Base-by-base conservation (phyloP, 2,888 invertebrate genomes). In the Fissipunctia ypsillon region DNA sequence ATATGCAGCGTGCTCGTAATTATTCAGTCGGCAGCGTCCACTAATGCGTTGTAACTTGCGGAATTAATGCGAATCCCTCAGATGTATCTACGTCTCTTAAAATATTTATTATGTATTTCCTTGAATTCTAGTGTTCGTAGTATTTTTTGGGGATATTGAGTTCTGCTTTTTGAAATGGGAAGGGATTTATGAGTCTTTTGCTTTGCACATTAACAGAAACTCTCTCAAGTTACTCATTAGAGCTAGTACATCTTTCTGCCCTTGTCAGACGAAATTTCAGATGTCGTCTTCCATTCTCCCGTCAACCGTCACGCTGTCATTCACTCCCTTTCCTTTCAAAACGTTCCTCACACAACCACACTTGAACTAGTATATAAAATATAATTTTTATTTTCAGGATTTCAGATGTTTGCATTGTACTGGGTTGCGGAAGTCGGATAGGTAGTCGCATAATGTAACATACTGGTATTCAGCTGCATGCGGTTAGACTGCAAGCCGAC, bases 1-100 rank as follows among this genome's bases (percentile, higher is more conserved):
- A 81, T 83, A 85, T 83, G 85, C 83, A 83, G 74, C 45, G 45
- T 19, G 77, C 64, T 75, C 83, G 82, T 85, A 85, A 85, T 83
- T 83, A 83, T 84, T 83, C 69, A 83, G 79, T 83, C 75, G 59
- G 69, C 43, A 73, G 63, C 69, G 69, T 83, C 70, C 73, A 66
- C 73, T 79, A 85, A 83, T 83, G 83, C 70, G 63, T 63, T n/a
- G 74, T 83, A 79, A 79, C 83, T 85, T 64, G 79, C 60, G 63
- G 65, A 74, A 75, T 78, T 75, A 70, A 73, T 73, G 56, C n/a
- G 59, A 67, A 79, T 54, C 76, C 59, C 64, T 64, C 64, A 69
- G 64, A 79, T 65, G 56, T 73, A 68, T 67, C 54, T 65, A 45
- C 50, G 43, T 64, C 84, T 83, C 25, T 43, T 65, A 28, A n/a